Evolutionary conservation across 1,140 invertebrate genomes (phyloP).

Genomic region (Macrosteles quadrilineatus): DNA sequence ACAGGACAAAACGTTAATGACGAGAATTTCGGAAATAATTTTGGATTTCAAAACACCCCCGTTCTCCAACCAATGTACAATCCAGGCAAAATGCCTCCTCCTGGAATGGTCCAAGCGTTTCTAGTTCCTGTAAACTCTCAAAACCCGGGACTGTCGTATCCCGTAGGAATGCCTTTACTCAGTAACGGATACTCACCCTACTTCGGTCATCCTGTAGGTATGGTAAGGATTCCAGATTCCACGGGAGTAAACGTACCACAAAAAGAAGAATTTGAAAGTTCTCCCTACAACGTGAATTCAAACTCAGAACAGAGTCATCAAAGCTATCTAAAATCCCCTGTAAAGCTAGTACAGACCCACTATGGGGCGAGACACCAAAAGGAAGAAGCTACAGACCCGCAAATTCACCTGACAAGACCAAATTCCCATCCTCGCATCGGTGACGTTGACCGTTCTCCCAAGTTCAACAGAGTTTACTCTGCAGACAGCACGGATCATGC

Average conservation of each 20-base stretch:
- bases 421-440: too few relatives aligned
- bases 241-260: background rate
- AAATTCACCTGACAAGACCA: too few relatives aligned
- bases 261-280: background rate
- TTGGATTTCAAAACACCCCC: background rate
- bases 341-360: too few relatives aligned
- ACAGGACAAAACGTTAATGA: background rate
- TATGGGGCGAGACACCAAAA: too few relatives aligned
- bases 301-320: too few relatives aligned
- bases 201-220: background rate
- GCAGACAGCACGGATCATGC: background rate
- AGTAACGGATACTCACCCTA: background rate
- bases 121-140: slow-evolving; percentile 1
- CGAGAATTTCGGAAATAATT: background rate
- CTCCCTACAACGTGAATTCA: too few relatives aligned
- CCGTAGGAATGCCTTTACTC: background rate
- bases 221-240: background rate
- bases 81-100: background rate
- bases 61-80: background rate
- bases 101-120: slow-evolving; percentile 7
- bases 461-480: background rate
- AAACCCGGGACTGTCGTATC: background rate
- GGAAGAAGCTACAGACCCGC: too few relatives aligned
- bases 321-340: too few relatives aligned
- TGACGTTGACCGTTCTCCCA: background rate